Conservation (phyloP, 2,888 invertebrate genomes). For the Odontothrips loti region DNA sequence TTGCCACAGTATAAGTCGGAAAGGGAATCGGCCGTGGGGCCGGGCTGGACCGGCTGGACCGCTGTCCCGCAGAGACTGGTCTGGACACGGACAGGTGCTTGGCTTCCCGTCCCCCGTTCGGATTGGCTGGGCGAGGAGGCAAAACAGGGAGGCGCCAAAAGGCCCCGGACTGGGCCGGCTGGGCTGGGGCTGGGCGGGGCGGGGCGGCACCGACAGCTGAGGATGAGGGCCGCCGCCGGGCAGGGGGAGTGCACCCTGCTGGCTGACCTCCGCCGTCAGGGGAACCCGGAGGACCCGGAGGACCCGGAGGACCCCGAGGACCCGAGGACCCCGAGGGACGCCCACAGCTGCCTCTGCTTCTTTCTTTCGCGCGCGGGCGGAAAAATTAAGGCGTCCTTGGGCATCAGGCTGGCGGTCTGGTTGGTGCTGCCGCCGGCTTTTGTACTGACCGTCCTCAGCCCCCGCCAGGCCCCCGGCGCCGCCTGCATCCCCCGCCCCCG, state of each 20-base stretch:
- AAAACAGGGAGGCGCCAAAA: no score
- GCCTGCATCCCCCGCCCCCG: neutral
- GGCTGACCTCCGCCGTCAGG: no score
- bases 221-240: no score
- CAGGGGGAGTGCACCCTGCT: no score
- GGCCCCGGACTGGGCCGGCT: neutral
- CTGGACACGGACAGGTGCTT: neutral
- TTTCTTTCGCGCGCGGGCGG: neutral
- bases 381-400: slow-evolving; percentile 5
- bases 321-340: no score
- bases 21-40: neutral
- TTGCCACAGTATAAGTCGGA: neutral
- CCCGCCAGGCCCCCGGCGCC: neutral
- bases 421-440: neutral
- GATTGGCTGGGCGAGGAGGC: no score
- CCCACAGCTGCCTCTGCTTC: no score
- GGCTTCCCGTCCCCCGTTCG: neutral
- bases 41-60: neutral
- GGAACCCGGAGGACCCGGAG: no score
- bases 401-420: neutral
- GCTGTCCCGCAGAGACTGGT: no score
- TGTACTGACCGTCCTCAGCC: neutral
- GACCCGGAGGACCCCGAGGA: no score
- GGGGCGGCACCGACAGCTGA: no score
- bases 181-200: neutral